Evolutionary conservation across 2,888 invertebrate species (phyloP), one percentile per base, ranked within the genome.

Genomic region (Hypolimnas misippus): DNA sequence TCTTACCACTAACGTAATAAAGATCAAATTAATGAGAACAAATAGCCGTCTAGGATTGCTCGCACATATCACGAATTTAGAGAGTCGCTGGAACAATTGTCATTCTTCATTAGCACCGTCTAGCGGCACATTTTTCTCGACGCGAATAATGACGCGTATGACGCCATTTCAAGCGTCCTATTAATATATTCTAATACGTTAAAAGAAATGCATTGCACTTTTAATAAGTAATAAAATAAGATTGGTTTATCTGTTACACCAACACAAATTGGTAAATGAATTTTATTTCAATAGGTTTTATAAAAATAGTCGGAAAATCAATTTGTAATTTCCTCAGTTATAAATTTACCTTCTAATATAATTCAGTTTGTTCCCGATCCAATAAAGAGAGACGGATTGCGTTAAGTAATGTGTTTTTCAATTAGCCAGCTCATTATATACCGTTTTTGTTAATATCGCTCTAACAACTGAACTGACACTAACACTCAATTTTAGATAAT

Each of bases 21-120:
- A 54, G 57, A 40, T 38, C 16, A 58, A 44, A 25, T 49, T 56
- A 55, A 33, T 14, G 29, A 14, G 6, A 49, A 38, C 4, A 38
- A n/a, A 62, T 44, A 19, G 31, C 7, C 2, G 14, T 16, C 50
- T 38, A 54, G 57, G 10, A 55, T 46, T 29, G 44, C 62, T 62
- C 63, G 64, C 57, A 62, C 67, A 69, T 61, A 66, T 67, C 73
- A 74, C 79, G 77, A 82, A 79, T 82, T 83, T 85, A 86, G 85
- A 87, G 85, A 86, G 86, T 72, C 65, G 72, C 69, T 75, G 76
- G 74, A 82, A 83, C 82, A 83, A 85, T 85, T 83, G 86, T 84
- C 78, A 83, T 83, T 83, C 82, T 76, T 83, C 79, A 84, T 86
- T 86, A 84, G 81, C 82, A 77, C 76, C 68, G 78, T 78, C 77